Percentiles rank a stretch among this genome's conserved stretches.
Evolutionary conservation across 2,888 invertebrate species (phyloP).

Genomic region (Colletes collaris): DNA sequence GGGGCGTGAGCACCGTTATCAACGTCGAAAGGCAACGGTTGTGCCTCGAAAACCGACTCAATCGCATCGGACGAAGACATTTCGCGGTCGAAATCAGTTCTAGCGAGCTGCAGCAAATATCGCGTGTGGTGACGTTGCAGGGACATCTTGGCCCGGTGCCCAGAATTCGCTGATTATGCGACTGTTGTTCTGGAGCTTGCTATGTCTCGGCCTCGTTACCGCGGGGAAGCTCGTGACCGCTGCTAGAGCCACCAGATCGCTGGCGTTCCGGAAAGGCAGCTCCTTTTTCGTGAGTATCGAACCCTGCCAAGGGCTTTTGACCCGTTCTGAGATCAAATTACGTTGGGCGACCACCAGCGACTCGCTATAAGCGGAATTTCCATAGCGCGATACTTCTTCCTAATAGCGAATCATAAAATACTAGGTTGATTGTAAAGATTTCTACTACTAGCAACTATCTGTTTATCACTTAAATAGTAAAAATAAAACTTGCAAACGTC

Average conservation of each 20-base stretch:
- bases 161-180: conserved; percentile 60
- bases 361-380: background rate
- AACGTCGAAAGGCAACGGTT: conserved; percentile 15
- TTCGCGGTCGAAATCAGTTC: conserved; percentile 14
- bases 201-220: conserved; percentile 65
- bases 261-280: conserved; percentile 79
- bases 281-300: conserved; percentile 80
- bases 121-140: conserved; percentile 40
- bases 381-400: too few relatives aligned
- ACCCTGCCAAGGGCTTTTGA: background rate
- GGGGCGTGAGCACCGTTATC: conserved; percentile 49
- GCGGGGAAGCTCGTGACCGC: conserved; percentile 49
- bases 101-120: conserved; percentile 51
- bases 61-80: conserved; percentile 31
- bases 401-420: too few relatives aligned
- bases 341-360: too few relatives aligned
- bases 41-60: conserved; percentile 34
- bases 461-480: too few relatives aligned
- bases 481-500: too few relatives aligned
- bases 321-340: conserved; percentile 1
- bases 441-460: too few relatives aligned
- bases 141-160: conserved; percentile 35
- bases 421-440: too few relatives aligned
- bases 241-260: conserved; percentile 69
- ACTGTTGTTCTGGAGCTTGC: conserved; percentile 61